Evolutionary conservation across 2,797 vertebrate genomes (phyloP).

Genomic region (Botia almorhae): DNA sequence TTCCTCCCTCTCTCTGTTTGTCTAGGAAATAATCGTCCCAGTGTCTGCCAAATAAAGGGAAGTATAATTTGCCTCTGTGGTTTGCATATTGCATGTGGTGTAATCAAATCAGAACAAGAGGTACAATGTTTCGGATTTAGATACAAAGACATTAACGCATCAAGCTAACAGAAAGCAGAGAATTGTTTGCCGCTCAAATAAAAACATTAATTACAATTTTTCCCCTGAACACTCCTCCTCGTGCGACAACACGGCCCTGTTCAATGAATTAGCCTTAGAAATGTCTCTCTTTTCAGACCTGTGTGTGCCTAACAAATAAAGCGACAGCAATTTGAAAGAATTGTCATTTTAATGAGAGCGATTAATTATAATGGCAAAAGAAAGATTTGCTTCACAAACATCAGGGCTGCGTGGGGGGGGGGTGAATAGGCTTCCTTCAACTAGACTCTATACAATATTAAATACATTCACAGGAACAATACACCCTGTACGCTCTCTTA

Average conservation of each 20-base stretch:
- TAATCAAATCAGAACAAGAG: slow-evolving; percentile 61
- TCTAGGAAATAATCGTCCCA: slow-evolving; percentile 57
- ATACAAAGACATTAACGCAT: slow-evolving; percentile 69
- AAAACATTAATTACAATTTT: slow-evolving; percentile 67
- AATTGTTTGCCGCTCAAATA: slow-evolving; percentile 62
- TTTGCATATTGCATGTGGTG: slow-evolving; percentile 61
- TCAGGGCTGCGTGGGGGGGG: slow-evolving; percentile 30
- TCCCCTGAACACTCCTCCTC: slow-evolving; percentile 42
- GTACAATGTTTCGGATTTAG: slow-evolving; percentile 64
- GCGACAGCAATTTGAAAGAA: slow-evolving; percentile 58
- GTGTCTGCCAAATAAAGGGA: slow-evolving; percentile 55
- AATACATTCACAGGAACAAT: slow-evolving; percentile 33
- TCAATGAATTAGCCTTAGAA: slow-evolving; percentile 65
- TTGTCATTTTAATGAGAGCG: slow-evolving; percentile 69
- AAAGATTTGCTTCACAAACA: slow-evolving; percentile 48
- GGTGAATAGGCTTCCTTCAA: background rate
- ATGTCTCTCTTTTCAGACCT: slow-evolving; percentile 59
- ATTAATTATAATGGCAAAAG: slow-evolving; percentile 61
- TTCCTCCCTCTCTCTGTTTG: slow-evolving; percentile 53
- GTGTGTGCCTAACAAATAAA: slow-evolving; percentile 52
- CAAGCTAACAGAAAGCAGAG: slow-evolving; percentile 63
- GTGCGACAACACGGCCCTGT: slow-evolving; percentile 17
- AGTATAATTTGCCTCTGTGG: slow-evolving; percentile 47
- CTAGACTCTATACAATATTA: slow-evolving; percentile 38
- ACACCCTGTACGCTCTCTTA: slow-evolving; percentile 22